Conservation (phyloP, 1,140 invertebrate species). For the Leucophenga varia region DNA sequence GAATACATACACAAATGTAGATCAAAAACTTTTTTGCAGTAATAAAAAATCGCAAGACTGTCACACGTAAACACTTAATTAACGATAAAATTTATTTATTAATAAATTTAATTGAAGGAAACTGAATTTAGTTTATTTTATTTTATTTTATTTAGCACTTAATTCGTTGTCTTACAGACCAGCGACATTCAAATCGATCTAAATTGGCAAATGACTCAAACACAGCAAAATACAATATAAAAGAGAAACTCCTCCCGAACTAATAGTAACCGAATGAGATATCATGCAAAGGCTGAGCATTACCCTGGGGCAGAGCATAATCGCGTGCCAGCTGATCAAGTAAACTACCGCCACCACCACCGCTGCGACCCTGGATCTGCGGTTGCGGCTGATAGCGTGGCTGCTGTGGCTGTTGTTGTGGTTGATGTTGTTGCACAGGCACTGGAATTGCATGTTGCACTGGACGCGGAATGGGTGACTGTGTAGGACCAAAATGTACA, state of each 20-base stretch:
- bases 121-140: no score
- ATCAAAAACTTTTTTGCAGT: no score
- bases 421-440: constrained; percentile 14
- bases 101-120: no score
- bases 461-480: constrained; percentile 27
- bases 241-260: constrained; percentile 22
- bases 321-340: constrained; percentile 79
- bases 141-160: no score
- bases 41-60: no score
- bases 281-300: constrained; percentile 70
- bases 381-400: constrained; percentile 52
- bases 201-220: no score
- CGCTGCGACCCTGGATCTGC: constrained; percentile 56
- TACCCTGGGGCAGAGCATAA: constrained; percentile 71
- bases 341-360: constrained; percentile 63
- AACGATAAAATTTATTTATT: no score
- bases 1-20: no score
- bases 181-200: no score
- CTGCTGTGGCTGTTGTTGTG: constrained; percentile 24
- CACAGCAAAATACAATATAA: constrained; percentile 21
- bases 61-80: no score
- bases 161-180: no score
- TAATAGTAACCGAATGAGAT: constrained; percentile 77
- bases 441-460: constrained; percentile 31
- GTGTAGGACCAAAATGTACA: constrained; percentile 38